Conservation (phyloP, 2,113 vertebrate genomes). For the Tapirus terrestris region DNA sequence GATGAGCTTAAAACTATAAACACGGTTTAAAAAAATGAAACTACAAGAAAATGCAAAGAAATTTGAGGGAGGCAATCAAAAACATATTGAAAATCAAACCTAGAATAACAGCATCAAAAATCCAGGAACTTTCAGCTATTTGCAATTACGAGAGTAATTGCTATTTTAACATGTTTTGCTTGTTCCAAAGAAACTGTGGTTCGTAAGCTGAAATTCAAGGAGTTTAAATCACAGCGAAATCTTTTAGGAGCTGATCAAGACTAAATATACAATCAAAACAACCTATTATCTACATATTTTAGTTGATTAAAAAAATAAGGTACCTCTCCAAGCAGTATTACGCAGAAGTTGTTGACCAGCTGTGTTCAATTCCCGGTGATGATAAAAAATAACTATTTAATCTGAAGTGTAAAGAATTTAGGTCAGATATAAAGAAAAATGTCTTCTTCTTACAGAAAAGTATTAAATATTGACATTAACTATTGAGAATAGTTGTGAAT, state of each 20-base stretch:
- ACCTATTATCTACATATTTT: slow-evolving; percentile 87
- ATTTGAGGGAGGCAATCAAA: slow-evolving; percentile 85
- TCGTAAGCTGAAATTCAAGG: slow-evolving; percentile 84
- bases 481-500: neutral
- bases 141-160: slow-evolving; percentile 87
- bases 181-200: slow-evolving; percentile 83
- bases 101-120: slow-evolving; percentile 86
- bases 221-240: slow-evolving; percentile 86
- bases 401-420: slow-evolving; percentile 51
- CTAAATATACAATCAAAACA: slow-evolving; percentile 88
- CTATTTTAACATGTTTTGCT: slow-evolving; percentile 88
- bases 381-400: slow-evolving; percentile 25
- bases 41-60: slow-evolving; percentile 79
- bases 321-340: slow-evolving; percentile 68
- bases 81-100: slow-evolving; percentile 86
- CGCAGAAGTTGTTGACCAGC: slow-evolving; percentile 56
- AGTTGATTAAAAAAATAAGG: slow-evolving; percentile 83
- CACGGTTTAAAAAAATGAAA: slow-evolving; percentile 65
- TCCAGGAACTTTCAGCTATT: slow-evolving; percentile 86
- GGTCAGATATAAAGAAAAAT: slow-evolving; percentile 66
- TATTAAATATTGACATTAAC: slow-evolving; percentile 51
- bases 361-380: slow-evolving; percentile 50
- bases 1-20: slow-evolving; percentile 69
- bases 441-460: slow-evolving; percentile 51
- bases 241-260: slow-evolving; percentile 84